phyloP scores from a whole-genome alignment of 1,140 invertebrate species.

The Eriosoma lanigerum region DNA sequence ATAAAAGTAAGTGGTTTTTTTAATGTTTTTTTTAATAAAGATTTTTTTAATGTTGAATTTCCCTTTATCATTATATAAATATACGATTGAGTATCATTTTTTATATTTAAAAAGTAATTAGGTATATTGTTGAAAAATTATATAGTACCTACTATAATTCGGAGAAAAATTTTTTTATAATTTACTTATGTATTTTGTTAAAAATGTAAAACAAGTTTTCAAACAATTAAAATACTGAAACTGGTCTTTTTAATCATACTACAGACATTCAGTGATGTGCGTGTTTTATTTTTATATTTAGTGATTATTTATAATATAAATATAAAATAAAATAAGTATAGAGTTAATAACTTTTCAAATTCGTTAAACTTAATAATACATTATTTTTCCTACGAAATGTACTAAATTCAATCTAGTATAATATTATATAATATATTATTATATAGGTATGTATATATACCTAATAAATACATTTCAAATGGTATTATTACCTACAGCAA shows the following conservation, averaged over 20 bases:
- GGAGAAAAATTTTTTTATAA: not conserved
- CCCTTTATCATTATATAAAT: not conserved
- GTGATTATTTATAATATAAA: no score
- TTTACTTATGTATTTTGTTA: not conserved
- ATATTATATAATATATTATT: not conserved
- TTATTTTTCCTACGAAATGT: not conserved
- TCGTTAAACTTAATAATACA: not conserved
- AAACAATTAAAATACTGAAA: not conserved
- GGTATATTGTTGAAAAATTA: not conserved
- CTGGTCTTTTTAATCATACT: not conserved
- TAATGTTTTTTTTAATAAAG: no score
- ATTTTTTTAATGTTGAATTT: not conserved
- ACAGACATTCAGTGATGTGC: not conserved
- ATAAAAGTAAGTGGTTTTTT: no score
- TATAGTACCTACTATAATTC: not conserved
- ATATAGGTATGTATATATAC: not conserved
- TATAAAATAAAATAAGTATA: not conserved
- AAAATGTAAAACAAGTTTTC: not conserved
- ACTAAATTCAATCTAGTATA: not conserved
- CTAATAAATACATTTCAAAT: no score
- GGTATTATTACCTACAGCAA: no score
- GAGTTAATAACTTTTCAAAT: not conserved
- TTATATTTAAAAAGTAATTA: not conserved
- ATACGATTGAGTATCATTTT: not conserved
- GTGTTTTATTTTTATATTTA: not conserved